Base-by-base conservation (phyloP, 2,888 invertebrate genomes). In the Megaustenia siamemsis region DNA sequence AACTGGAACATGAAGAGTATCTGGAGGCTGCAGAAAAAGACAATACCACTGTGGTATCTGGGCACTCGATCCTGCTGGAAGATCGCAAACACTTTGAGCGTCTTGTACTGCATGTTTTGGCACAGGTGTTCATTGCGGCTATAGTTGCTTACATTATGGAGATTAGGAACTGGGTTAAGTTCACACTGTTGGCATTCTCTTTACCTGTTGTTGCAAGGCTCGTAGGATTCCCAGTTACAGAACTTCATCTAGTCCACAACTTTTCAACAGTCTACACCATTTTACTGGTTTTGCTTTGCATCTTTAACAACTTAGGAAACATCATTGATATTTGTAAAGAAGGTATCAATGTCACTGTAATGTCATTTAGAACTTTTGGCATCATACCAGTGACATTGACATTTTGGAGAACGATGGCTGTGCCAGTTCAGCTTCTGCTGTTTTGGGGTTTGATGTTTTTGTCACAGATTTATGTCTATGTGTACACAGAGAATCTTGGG, bases 381-480 rank as follows among this genome's bases (percentile, higher is more conserved):
- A 94, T 92, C 91, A 90, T 92, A 87, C 92, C 91, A 87, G 92
- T 92, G 71, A 89, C 89, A 84, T 89, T 92, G 77, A 92, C 93
- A 84, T 91, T 95, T 60, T 95, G 94, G 94, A 92, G 94, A 75
- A 93, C 94, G 24, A 89, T 95, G 10, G 93, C 94, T 88, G 90
- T 95, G 12, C 94, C 95, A 10, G 91, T 94, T 24, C 94, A 95
- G 88, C 93, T 95, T 82, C 92, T 95, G 8, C 90, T 94, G 43
- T 95, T 95, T 89, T 95, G 95, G 95, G 85, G 94, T 45, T 91
- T 94, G 56, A 91, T 95, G 87, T 95, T 95, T 86, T 82, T 90
- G 18, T 90, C 93, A 18, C 94, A 95, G 88, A 89, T 95, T 15
- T 93, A 91, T 88, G 92, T 92, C 35, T 93, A 93, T 86, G 86